phyloP scores from a whole-genome alignment of 2,888 invertebrate species.

The Ochropleura plecta region DNA sequence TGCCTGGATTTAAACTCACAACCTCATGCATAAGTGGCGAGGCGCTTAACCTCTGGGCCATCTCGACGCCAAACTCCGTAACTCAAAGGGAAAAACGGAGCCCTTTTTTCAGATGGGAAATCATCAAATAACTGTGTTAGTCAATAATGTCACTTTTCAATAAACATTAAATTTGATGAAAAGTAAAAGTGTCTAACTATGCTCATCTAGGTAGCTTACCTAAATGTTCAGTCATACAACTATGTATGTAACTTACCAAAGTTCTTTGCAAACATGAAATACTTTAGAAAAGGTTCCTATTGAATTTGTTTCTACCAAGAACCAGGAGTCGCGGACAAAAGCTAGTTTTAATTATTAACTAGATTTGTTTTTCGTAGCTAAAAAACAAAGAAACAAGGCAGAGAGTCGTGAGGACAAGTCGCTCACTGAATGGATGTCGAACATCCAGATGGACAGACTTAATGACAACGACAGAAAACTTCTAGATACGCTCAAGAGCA shows the following conservation, averaged over 20 bases:
- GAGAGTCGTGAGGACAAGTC: slow-evolving; percentile 89
- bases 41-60: no score
- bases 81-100: no score
- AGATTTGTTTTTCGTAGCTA: slow-evolving; percentile 53
- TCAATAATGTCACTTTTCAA: not conserved
- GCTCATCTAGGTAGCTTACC: not conserved
- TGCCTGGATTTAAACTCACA: no score
- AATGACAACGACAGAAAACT: slow-evolving; percentile 90
- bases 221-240: no score
- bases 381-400: slow-evolving; percentile 85
- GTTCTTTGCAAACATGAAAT: not conserved
- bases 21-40: no score
- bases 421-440: slow-evolving; percentile 90
- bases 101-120: no score
- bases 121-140: not conserved
- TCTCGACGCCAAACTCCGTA: no score
- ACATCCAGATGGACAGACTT: slow-evolving; percentile 87
- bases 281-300: not conserved
- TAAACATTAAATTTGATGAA: not conserved
- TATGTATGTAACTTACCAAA: no score
- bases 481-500: slow-evolving; percentile 88
- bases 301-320: not conserved
- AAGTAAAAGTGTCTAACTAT: not conserved
- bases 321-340: not conserved
- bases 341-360: not conserved